Base-by-base conservation (phyloP, 2,113 vertebrate genomes). In the Aegypius monachus region DNA sequence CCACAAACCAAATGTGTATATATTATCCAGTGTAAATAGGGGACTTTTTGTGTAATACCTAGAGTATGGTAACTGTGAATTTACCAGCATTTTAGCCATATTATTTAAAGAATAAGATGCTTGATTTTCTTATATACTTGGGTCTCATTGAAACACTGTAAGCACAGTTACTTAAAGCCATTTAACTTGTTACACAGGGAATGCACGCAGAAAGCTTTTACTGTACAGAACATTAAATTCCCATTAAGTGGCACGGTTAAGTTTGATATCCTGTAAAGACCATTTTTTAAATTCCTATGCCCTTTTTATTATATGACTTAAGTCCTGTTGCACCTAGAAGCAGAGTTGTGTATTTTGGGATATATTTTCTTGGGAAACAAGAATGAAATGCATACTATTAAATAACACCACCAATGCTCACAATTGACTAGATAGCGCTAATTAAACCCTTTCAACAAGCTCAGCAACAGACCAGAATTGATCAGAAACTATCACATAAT, bases 21-120 rank as follows among this genome's bases (percentile, higher is more conserved):
- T 97, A 97, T 65, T 48, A 81, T 91, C 58, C 68, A 40, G 23
- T 94, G 96, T 93, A 95, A 97, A 97, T 95, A 97, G 45, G 61
- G 26, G 70, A 53, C 8, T 87, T 91, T 90, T 92, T 88, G 73
- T 88, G 92, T 90, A 86, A 77, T 90, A 84, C 80, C 50, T 84
- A 59, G 63, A 89, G 31, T 86, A 95, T 10, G 29, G 79, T 72
- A 86, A 78, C 94, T 97, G 81, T 88, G 94, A 88, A 81, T 95
- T 95, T 97, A 92, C 95, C 95, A 97, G 95, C 85, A 89, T 93
- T 97, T 95, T 95, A 97, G 97, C 96, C 97, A 96, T 97, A 97
- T 91, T 95, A 97, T 77, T 91, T 92, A 81, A 96, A 93, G 89
- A 93, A 81, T 74, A 89, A 47, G 71, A 90, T 93, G 58, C 90